Base-by-base conservation (phyloP, 2,113 vertebrate genomes). In the Anoplopoma fimbria region DNA sequence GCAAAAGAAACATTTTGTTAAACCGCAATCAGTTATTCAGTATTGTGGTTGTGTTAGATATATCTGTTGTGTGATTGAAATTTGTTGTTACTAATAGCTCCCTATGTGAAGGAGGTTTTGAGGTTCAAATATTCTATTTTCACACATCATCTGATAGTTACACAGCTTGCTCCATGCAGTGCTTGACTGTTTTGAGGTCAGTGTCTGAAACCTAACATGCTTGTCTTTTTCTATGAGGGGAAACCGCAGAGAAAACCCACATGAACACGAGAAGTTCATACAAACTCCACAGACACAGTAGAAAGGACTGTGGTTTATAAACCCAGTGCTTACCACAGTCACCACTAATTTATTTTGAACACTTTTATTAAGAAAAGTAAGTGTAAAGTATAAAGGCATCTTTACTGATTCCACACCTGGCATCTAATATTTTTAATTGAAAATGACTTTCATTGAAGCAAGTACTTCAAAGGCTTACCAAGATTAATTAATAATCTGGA, bases 171-270 rank as follows among this genome's bases (percentile, higher is more conserved):
- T 40, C 31, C 33, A 21, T 38, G 31, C 74, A 10, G 1, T 6
- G 31, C 27, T 42, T 3, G 17, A 23, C 61, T 75, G 65, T 42
- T 82, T 34, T 72, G 77, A 79, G 69, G 64, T 75, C 60, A 34
- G 36, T 17, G 34, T 31, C 2, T 51, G 60, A 58, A 58, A 51
- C 31, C 29, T 25, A 42, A 74, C 70, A 60, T 73, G 8, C 53
- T 55, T 72, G n/a, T 73, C 1, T 70, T 61, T 62, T 58, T 68
- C 31, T 64, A 9, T 53, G 9, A 61, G 70, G 0, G 55, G 10
- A 83, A 84, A 86, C 75, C 27, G 0, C 78, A 65, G 21, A 51
- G 58, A 87, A 68, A 81, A 75, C 23, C 69, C 47, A 51, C 53
- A 62, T n/a, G 55, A 84, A 61, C 51, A 71, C 14, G 57, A 62